Base-by-base conservation (phyloP, 1,140 invertebrate genomes). In the Mercenaria mercenaria region DNA sequence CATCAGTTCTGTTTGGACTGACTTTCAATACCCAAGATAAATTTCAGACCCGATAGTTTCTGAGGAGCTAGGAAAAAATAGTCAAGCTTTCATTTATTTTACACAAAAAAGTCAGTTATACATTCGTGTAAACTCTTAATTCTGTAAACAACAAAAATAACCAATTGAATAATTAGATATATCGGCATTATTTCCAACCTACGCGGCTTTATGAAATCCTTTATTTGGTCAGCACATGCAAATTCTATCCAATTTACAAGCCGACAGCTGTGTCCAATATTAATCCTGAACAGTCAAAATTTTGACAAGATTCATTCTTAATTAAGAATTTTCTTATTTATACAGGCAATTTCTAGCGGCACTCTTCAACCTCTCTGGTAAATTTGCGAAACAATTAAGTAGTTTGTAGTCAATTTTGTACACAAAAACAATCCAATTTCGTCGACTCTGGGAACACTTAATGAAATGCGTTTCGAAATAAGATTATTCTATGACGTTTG, bases 381-480 rank as follows among this genome's bases (percentile, higher is more conserved):
- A 72, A 72, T 39, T 72, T 72, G 37, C 67, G 3, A 39, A 39
- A 72, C 67, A 72, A 72, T 72, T 72, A 72, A 72, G 67, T 72
- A 39, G 67, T 72, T 72, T 72, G 67, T 72, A 72, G 67, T 72
- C 67, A 72, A 72, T 72, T 47, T 39, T 72, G 67, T 72, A 72
- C 32, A 72, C 67, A 72, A 37, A 72, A 32, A 72, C 26, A 23
- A 39, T 72, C 34, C 67, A 72, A 39, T 72, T 39, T 72, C 29
- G 67, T 37, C 34, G 29, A 20, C 39, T 72, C 34, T 18, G 34
- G 23, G 67, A 72, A 72, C 10, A 20, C 34, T 72, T 72, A 72
- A 72, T 39, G 34, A 72, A 72, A 37, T 15, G 15, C 18, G 23
- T 39, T 72, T 72, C 13, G 34, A 39, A 72, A 72, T 72, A 39